Percentiles rank a stretch among this genome's conserved stretches.
Conservation (phyloP, 2,113 vertebrate genomes). For the Andinoacara biseriatus region DNA sequence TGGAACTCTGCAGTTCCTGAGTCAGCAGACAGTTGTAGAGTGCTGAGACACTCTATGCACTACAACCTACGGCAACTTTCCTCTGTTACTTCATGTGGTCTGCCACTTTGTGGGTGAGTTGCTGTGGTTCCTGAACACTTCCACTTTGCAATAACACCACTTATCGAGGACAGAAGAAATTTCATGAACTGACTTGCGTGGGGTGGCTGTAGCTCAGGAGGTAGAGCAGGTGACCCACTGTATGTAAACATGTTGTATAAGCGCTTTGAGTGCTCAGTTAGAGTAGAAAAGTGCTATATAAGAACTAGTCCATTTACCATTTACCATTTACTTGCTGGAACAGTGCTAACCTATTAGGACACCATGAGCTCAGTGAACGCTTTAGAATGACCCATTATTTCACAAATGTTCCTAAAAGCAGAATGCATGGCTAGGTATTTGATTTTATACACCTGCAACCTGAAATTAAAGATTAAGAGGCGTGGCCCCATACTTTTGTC, state of each 20-base stretch:
- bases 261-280: too few species aligned
- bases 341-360: neutral
- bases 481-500: neutral
- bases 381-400: neutral
- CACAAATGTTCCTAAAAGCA: neutral
- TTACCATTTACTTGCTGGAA: too few species aligned
- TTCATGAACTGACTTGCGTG: neutral
- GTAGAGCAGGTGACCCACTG: too few species aligned
- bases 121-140: neutral
- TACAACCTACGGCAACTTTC: neutral
- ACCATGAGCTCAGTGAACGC: neutral
- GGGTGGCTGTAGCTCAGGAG: too few species aligned
- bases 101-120: neutral
- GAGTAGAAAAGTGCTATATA: too few species aligned
- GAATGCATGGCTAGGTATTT: neutral
- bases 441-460: neutral
- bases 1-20: neutral
- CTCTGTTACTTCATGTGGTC: neutral
- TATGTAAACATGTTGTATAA: too few species aligned
- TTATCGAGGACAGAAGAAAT: neutral
- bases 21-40: neutral
- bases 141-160: neutral
- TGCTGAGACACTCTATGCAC: neutral
- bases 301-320: too few species aligned
- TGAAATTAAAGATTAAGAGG: neutral